Evolutionary conservation across 2,888 invertebrate genomes (phyloP).

Genomic region (Athalia rosae): DNA sequence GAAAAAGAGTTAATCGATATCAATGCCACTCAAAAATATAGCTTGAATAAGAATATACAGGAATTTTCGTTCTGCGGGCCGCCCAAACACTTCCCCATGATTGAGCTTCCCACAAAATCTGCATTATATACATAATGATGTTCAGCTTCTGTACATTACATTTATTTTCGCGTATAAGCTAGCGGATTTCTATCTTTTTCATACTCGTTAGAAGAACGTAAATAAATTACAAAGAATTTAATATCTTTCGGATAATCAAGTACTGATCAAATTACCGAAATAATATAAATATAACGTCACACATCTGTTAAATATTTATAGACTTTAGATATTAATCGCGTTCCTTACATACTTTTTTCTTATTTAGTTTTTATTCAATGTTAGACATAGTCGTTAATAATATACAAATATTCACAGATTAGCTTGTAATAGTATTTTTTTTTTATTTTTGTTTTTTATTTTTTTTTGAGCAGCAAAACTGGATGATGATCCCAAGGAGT

Average conservation of each 20-base stretch:
- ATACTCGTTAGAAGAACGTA: no score
- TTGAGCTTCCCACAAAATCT: conserved; percentile 58
- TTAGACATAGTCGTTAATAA: not conserved
- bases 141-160: not conserved
- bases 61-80: conserved; percentile 48
- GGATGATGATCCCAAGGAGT: conserved; percentile 30
- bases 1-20: no score
- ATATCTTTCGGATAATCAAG: no score
- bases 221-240: no score
- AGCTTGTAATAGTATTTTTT: conserved; percentile 41
- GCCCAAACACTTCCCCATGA: conserved; percentile 68
- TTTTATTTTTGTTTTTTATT: not conserved
- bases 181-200: conserved; percentile 1
- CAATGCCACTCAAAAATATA: no score
- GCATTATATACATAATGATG: not conserved
- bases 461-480: conserved; percentile 38
- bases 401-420: conserved; percentile 46
- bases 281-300: no score
- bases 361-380: not conserved
- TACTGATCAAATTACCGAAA: no score
- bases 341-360: conserved; percentile 8
- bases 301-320: no score
- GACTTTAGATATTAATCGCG: no score
- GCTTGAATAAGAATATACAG: not conserved
- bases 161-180: not conserved